Base-by-base conservation (phyloP, 2,888 invertebrate species). In the Chalcis sispes region DNA sequence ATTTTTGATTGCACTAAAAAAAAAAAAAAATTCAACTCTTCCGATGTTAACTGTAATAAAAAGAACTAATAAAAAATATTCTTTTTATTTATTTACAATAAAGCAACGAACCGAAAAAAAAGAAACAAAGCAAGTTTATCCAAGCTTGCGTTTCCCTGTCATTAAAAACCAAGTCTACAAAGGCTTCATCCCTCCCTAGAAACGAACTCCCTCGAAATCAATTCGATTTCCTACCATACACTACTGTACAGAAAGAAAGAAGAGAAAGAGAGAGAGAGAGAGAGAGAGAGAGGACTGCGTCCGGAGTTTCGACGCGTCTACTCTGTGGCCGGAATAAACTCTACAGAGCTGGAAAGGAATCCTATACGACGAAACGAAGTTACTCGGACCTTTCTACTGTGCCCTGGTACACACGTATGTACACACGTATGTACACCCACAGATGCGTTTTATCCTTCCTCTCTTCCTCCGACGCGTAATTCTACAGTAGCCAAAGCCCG, bases 241-340 rank as follows among this genome's bases (percentile, higher is more conserved):
- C 15, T 13, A 13, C 5, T 36, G 36, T 42, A 46, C 29, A 1
- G 5, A 36, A 27, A 5, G 20, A 7, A 56, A 58, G 18, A 18
- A 29, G 15, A 40, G 52, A 72, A 56, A 20, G 13, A 15, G n/a
- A n/a, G n/a, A n/a, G n/a, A n/a, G n/a, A n/a, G n/a, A n/a, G n/a
- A n/a, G n/a, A n/a, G n/a, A n/a, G n/a, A n/a, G n/a, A n/a, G n/a
- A 36, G 40, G 25, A 15, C 42, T 56, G n/a, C n/a, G n/a, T 29
- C 2, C 50, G 50, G 0, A 1, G 18, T 8, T n/a, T n/a, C n/a
- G n/a, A 5, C 20, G 5, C 5, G 20, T 20, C 56, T 13, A 2
- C 59, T 50, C 58, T 59, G 52, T 46, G 75, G 69, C 65, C 18
- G 23, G 72, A 69, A 65, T 69, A 72, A 77, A 65, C 72, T 77